Evolutionary conservation across 2,888 invertebrate species (phyloP), one percentile per base, ranked within the genome.

Genomic region (Ganaspis brasiliensis): DNA sequence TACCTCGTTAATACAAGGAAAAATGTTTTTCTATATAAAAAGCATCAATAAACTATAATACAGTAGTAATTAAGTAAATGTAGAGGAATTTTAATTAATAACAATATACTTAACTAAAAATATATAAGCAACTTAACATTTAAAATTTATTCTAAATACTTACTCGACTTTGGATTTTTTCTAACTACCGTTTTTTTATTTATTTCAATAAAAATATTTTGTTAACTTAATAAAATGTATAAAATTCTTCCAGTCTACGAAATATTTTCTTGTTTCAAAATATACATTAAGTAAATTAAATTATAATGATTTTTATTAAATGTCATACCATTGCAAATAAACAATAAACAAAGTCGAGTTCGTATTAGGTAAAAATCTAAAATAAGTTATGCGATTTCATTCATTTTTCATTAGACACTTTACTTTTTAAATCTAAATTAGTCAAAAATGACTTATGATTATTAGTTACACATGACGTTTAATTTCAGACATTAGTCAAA

Each of bases 31-130:
- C 63, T 63, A 40, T 63, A 40, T n/a, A n/a, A 63, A 63, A 63
- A 37, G 63, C 63, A 40, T 21, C 35, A 61, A 61, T 37, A 35
- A 35, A 61, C 61, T 61, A 61, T 61, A 61, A 61, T 61, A 61
- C 35, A 37, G 37, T 63, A 63, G 37, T 37, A 40, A 40, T 63
- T 12, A 40, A 19, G 37, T 19, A 63, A 40, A 63, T 14, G 1
- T 63, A 40, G 12, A 12, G 21, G 21, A 21, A 63, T 35, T 40
- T 37, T 16, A 61, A 35, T 61, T 40, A 37, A 40, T 21, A 49
- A 49, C 16, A n/a, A n/a, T 63, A 63, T 63, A 40, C 40, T 63
- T 63, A 63, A 40, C 21, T 40, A 63, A 63, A 37, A 6, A 63
- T 14, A 40, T 24, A 10, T 63, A 63, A 63, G 37, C 19, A 63